Percentiles rank a stretch among this genome's conserved stretches.
Conservation (phyloP, 2,113 vertebrate species). For the Indicator indicator region DNA sequence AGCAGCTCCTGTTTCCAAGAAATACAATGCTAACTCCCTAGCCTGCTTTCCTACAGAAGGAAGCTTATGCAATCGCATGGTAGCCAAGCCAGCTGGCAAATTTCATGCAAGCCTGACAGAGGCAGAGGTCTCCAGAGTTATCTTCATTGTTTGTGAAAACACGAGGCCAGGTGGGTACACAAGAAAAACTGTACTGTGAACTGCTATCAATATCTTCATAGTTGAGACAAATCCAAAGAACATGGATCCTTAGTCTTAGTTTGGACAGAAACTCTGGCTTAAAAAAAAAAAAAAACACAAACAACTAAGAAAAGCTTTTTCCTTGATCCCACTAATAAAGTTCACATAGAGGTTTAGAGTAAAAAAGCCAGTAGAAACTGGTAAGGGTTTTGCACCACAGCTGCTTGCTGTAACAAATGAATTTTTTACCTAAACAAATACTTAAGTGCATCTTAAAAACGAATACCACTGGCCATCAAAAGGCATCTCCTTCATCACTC, state of each 20-base stretch:
- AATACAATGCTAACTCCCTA: constrained; percentile 36
- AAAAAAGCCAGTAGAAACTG: neutral
- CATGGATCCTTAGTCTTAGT: neutral
- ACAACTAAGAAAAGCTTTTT: neutral
- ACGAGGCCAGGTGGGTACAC: neutral
- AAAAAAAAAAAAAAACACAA: neutral
- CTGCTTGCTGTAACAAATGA: neutral
- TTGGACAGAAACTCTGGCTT: neutral
- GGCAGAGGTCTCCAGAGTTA: constrained; percentile 51
- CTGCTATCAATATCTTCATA: neutral
- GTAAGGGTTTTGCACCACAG: neutral
- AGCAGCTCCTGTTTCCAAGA: neutral
- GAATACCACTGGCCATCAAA: neutral
- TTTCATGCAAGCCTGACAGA: constrained; percentile 2
- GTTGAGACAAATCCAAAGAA: neutral
- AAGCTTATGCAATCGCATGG: constrained; percentile 42
- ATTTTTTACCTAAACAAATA: neutral
- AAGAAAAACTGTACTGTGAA: neutral
- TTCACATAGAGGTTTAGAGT: neutral
- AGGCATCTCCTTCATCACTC: neutral
- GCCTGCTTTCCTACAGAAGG: constrained; percentile 52
- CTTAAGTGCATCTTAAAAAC: neutral
- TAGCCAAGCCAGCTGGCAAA: constrained; percentile 51
- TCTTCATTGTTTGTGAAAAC: neutral
- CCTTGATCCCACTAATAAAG: neutral